Evolutionary conservation across 2,888 invertebrate species (phyloP).

Genomic region (Digitonthophagus gazella): DNA sequence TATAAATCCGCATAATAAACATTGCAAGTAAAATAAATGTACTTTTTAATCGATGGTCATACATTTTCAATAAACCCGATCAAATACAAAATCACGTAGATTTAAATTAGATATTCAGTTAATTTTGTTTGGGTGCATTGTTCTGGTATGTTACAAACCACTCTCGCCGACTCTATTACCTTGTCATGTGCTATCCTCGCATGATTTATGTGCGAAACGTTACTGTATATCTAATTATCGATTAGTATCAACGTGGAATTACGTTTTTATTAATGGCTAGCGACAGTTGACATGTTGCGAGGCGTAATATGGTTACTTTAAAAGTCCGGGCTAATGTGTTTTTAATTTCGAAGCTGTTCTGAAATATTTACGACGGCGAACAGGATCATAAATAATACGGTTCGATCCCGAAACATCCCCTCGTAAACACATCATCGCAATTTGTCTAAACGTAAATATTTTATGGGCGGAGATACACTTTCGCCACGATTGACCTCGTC

Average conservation of each 20-base stretch:
- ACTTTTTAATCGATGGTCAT: neutral
- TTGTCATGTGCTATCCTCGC: neutral
- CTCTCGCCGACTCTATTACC: neutral
- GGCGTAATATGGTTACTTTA: neutral
- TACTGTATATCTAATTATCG: neutral
- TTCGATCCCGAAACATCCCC: slow-evolving; percentile 6
- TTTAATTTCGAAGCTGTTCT: slow-evolving; percentile 5
- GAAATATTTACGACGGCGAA: neutral
- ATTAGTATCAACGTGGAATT: neutral
- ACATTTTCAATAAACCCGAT: neutral
- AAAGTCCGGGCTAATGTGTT: slow-evolving; percentile 3
- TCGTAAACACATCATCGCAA: slow-evolving; percentile 23
- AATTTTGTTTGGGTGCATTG: neutral
- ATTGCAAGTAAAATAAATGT: neutral
- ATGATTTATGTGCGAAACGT: neutral
- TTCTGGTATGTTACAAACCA: neutral
- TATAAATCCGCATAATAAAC: neutral
- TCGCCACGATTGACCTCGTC: slow-evolving; percentile 24
- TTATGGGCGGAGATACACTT: slow-evolving; percentile 22
- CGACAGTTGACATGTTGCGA: neutral
- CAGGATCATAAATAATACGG: slow-evolving; percentile 9
- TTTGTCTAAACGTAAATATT: slow-evolving; percentile 26
- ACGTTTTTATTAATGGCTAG: too few relatives aligned
- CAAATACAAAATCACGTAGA: neutral
- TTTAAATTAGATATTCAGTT: neutral